Evolutionary conservation across 2,113 vertebrate genomes (phyloP), one percentile per base, ranked within the genome.

Genomic region (Ailuropoda melanoleuca): DNA sequence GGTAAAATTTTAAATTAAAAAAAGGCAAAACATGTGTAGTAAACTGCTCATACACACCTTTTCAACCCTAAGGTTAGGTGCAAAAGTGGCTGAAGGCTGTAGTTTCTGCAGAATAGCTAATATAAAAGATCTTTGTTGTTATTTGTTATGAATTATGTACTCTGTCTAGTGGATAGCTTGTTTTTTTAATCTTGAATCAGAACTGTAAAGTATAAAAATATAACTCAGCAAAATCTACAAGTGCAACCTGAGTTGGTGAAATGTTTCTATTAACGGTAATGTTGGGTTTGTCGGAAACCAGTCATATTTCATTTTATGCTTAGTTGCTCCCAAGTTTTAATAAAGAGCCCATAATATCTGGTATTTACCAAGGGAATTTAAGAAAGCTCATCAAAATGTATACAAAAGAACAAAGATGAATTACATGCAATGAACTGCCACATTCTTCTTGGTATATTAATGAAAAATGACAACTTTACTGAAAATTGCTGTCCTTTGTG

Each of bases 221-320:
- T 34, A 92, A 87, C 50, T 62, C 64, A 83, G 74, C 88, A 92
- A 97, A 95, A 96, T 90, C 31, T 77, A 55, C 55, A 97, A 78
- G 48, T 60, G 12, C 14, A 82, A 48, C 48, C 29, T 92, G 60
- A 15, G 37, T 48, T 88, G 37, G 24, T 48, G 74, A 80, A 88
- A 92, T 11, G 34, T 82, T 60, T 24, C 46, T 78, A 50, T 88
- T 95, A 89, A 56, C 60, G 97, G 60, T 24, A 77, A 75, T 62
- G 18, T 15, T 21, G 21, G 92, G 39, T 39, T 94, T 77, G 66
- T 66, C 96, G 14, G 91, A 96, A 96, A 91, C 1, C 8, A 77
- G 88, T 97, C 84, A 89, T 55, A 94, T 91, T 98, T 96, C 74
- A 78, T 95, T 98, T 98, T 98, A 95, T 97, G 95, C 97, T 96